Conservation (phyloP, 2,113 vertebrate genomes). For the Dolichotis patagonum region DNA sequence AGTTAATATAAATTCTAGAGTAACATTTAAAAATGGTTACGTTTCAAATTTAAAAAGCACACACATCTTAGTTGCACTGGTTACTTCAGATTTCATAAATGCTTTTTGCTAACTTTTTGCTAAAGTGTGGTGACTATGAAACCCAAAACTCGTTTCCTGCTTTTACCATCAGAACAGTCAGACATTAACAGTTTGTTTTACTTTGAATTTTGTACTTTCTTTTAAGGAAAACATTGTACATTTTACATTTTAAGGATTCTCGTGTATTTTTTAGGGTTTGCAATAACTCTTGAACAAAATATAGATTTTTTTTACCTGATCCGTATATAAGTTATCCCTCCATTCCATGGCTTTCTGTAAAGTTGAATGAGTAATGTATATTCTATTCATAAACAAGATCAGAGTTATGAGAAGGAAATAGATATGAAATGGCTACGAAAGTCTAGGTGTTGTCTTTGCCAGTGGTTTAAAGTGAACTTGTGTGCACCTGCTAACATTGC, state of each 20-base stretch:
- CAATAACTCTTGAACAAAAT: background rate
- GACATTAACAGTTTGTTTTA: background rate
- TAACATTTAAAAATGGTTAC: background rate
- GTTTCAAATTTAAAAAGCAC: conserved; percentile 7
- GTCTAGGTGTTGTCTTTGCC: background rate
- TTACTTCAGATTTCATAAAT: conserved; percentile 28
- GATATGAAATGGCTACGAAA: background rate
- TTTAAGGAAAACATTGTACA: background rate
- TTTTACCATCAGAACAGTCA: background rate
- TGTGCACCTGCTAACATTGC: rapidly evolving
- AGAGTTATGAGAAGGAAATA: background rate
- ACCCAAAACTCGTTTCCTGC: background rate
- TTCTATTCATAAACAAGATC: background rate
- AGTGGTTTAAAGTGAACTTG: background rate
- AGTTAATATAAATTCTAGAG: background rate
- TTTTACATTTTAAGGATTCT: background rate
- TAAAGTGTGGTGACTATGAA: background rate
- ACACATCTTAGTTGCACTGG: background rate
- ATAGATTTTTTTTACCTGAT: background rate
- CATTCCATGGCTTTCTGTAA: background rate
- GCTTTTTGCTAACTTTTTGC: background rate
- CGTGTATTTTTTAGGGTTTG: background rate
- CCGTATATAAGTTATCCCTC: background rate
- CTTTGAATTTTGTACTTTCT: conserved; percentile 22
- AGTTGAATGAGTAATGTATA: background rate